Conservation (phyloP, 2,888 invertebrate species). For the Drosophila putrida region DNA sequence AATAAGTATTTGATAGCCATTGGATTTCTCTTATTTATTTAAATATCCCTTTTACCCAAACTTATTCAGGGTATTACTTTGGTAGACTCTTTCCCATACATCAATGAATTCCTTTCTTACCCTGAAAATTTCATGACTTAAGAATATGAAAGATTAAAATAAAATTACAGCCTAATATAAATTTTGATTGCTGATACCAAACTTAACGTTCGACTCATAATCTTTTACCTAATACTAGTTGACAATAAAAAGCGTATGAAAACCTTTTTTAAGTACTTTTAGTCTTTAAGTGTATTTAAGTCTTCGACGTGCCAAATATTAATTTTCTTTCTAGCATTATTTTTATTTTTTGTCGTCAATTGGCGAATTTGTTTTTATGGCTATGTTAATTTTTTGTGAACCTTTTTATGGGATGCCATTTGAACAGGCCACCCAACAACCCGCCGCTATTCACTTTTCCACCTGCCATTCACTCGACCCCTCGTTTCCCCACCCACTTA, state of each 20-base stretch:
- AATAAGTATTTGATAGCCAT: too few species aligned
- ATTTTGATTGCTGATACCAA: too few species aligned
- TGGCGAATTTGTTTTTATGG: slow-evolving; percentile 61
- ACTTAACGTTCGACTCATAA: too few species aligned
- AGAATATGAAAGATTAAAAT: neutral
- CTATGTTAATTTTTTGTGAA: slow-evolving; percentile 69
- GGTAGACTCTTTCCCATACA: neutral
- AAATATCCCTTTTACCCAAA: neutral
- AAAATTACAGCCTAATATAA: too few species aligned
- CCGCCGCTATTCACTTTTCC: slow-evolving; percentile 5
- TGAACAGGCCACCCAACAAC: slow-evolving; percentile 17
- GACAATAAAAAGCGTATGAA: too few species aligned
- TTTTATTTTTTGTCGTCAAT: slow-evolving; percentile 14
- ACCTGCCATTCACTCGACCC: neutral
- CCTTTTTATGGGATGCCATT: slow-evolving; percentile 69
- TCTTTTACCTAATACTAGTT: too few species aligned
- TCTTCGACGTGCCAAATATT: neutral
- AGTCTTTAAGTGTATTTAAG: neutral
- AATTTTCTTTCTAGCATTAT: neutral
- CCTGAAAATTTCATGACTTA: neutral
- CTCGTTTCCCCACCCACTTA: neutral
- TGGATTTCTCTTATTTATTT: neutral
- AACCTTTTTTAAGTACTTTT: too few species aligned
- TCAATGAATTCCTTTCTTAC: too few species aligned
- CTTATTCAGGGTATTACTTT: neutral